Evolutionary conservation across 2,888 invertebrate genomes (phyloP).

Genomic region (Polyommatus iphigenia): DNA sequence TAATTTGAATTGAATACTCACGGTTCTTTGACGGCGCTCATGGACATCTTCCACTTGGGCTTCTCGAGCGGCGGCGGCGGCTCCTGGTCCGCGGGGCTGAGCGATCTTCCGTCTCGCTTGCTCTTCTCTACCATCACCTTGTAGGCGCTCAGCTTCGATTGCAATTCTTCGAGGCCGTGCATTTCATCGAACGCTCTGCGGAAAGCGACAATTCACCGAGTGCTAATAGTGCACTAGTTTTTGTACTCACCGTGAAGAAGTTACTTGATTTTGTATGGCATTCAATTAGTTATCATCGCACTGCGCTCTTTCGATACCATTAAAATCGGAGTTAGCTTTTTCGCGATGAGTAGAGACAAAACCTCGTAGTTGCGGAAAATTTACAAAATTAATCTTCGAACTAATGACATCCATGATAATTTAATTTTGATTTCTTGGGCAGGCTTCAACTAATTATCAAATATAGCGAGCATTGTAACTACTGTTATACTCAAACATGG

Average conservation of each 20-base stretch:
- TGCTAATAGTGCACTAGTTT: background rate
- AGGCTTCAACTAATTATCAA: background rate
- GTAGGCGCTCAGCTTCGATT: slow-evolving; percentile 88
- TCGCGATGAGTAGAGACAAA: background rate
- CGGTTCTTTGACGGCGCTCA: slow-evolving; percentile 80
- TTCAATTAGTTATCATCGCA: background rate
- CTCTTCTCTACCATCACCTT: slow-evolving; percentile 88
- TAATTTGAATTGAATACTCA: slow-evolving; percentile 48
- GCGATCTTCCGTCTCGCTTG: slow-evolving; percentile 70
- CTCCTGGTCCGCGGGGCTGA: slow-evolving; percentile 71
- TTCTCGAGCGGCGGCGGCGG: slow-evolving; percentile 76
- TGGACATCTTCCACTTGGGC: slow-evolving; percentile 86
- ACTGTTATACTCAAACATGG: slow-evolving; percentile 13
- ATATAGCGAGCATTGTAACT: background rate
- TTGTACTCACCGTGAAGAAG: background rate
- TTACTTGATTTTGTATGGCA: background rate
- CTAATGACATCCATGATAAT: background rate
- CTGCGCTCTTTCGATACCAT: too few relatives aligned
- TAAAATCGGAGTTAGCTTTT: background rate
- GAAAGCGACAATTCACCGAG: background rate
- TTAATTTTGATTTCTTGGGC: background rate
- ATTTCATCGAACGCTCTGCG: slow-evolving; percentile 82
- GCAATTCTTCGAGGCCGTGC: slow-evolving; percentile 87
- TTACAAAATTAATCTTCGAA: background rate
- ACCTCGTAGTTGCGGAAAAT: background rate